Evolutionary conservation across 2,797 vertebrate species (phyloP).

Genomic region (Cygnus olor): DNA sequence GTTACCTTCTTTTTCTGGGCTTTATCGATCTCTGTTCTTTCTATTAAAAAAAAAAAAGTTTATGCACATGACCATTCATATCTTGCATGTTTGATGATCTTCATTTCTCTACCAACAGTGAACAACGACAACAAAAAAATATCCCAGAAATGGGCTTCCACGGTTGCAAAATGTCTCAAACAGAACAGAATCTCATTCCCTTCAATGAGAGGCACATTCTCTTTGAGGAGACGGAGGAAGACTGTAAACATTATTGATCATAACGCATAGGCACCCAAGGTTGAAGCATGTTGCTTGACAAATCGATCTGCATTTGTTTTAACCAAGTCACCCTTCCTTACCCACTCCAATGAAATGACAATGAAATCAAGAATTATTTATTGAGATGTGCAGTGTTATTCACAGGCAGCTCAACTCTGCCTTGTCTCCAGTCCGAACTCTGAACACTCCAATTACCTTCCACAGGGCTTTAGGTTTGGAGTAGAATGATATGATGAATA

Average conservation of each 20-base stretch:
- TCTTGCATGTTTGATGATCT: slow-evolving; percentile 87
- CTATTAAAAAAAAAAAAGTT: slow-evolving; percentile 79
- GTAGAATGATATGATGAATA: background rate
- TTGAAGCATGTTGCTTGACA: slow-evolving; percentile 61
- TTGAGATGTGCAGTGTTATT: slow-evolving; percentile 52
- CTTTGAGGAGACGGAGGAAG: background rate
- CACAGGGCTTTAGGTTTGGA: background rate
- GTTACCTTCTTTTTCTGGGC: slow-evolving; percentile 84
- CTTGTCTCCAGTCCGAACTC: background rate
- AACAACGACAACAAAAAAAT: background rate
- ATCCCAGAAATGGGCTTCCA: background rate
- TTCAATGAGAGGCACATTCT: background rate
- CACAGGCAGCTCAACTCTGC: slow-evolving; percentile 15
- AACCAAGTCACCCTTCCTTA: slow-evolving; percentile 65
- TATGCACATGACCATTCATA: slow-evolving; percentile 89
- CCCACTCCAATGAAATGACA: slow-evolving; percentile 57
- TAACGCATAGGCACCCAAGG: slow-evolving; percentile 63
- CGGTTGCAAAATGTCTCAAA: background rate
- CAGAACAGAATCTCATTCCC: background rate
- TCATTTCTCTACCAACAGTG: slow-evolving; percentile 44
- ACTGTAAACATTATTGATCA: slow-evolving; percentile 62
- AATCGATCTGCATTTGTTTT: slow-evolving; percentile 71
- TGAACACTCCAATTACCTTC: background rate
- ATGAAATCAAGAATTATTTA: slow-evolving; percentile 70
- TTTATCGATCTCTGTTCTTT: slow-evolving; percentile 87